These are phyloP conservation scores for Augochlora pura DNA, from an alignment of 1,140 invertebrate genomes.

Conservation along the genomic window DNA sequence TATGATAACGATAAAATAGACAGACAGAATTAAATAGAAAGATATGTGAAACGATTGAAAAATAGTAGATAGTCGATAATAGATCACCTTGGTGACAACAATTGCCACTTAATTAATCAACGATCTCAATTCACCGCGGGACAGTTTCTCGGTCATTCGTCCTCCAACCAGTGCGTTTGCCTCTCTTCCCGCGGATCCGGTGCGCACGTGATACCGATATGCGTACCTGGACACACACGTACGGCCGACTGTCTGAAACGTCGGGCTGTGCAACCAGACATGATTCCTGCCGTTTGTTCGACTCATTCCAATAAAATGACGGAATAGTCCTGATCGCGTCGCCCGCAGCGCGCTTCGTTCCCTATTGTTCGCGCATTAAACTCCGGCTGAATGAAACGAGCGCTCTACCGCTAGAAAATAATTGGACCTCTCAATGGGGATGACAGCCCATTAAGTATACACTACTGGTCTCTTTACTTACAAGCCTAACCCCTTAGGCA, in stretches of 20 bases:
- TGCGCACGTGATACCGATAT: conserved; percentile 34
- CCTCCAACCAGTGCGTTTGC: conserved; percentile 18
- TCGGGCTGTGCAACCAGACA: conserved; percentile 76
- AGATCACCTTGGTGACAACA: not conserved
- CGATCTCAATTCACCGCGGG: not conserved
- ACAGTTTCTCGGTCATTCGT: conserved; percentile 6
- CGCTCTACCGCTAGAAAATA: not conserved
- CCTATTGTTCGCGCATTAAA: conserved; percentile 10
- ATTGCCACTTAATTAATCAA: no score
- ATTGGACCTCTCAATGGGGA: not conserved
- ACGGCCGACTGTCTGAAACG: conserved; percentile 39
- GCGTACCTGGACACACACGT: not conserved
- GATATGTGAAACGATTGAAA: no score
- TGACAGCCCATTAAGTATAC: not conserved
- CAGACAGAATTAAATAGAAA: no score
- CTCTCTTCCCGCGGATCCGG: conserved; percentile 20
- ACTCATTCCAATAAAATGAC: conserved; percentile 68
- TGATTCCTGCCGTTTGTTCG: conserved; percentile 79
- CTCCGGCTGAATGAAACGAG: conserved; percentile 3
- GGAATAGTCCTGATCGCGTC: conserved; percentile 24
- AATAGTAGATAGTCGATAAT: no score
- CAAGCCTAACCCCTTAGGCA: no score
- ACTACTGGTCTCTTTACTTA: no score
- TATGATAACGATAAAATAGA: no score
- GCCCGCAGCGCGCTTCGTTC: conserved; percentile 4